phyloP scores from a whole-genome alignment of 2,797 vertebrate genomes.

The Sylvilagus floridanus region DNA sequence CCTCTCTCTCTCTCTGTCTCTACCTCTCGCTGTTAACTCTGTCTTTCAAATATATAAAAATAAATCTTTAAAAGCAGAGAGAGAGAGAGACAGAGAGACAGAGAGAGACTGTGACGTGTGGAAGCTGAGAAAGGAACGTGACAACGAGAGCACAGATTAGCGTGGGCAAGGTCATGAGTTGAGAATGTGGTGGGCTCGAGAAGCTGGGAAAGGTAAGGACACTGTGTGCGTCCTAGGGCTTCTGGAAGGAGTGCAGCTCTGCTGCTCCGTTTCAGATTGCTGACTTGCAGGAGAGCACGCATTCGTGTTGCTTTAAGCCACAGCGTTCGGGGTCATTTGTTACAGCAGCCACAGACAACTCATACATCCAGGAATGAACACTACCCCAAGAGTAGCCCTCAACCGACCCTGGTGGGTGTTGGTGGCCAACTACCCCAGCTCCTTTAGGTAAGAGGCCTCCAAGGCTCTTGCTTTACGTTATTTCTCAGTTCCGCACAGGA shows the following conservation, averaged over 20 bases:
- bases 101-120: neutral
- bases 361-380: neutral
- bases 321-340: neutral
- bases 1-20: too few species aligned
- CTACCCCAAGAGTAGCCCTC: neutral
- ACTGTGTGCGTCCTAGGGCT: neutral
- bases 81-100: neutral
- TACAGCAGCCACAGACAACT: neutral
- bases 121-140: neutral
- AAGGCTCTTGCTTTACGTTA: neutral
- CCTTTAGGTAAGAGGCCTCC: neutral
- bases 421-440: neutral
- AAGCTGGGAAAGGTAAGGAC: slow-evolving; percentile 3
- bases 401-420: neutral
- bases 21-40: too few species aligned
- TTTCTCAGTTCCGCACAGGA: neutral
- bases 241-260: neutral
- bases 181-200: neutral
- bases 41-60: neutral
- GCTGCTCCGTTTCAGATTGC: neutral
- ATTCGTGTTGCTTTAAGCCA: slow-evolving; percentile 26
- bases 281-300: neutral
- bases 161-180: neutral
- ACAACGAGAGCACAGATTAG: neutral
- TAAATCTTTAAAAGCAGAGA: neutral